Evolutionary conservation across 2,888 invertebrate species (phyloP).

Genomic region (Parnassius smintheus): DNA sequence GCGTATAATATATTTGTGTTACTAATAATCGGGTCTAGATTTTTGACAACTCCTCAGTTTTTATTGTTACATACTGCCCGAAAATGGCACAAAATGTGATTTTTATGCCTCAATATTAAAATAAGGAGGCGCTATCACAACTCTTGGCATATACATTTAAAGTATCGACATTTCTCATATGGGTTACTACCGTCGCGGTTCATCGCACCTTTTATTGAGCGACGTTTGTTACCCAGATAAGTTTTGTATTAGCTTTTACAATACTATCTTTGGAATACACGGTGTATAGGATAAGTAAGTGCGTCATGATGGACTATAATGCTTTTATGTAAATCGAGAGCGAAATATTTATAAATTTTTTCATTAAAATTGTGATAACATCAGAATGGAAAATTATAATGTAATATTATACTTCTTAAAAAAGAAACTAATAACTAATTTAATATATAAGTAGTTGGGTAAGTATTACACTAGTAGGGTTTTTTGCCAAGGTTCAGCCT

Average conservation of each 20-base stretch:
- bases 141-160: slow-evolving; percentile 44
- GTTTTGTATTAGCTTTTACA: slow-evolving; percentile 75
- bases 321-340: slow-evolving; percentile 29
- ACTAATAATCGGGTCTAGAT: too few species aligned
- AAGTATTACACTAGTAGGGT: too few species aligned
- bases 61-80: too few species aligned
- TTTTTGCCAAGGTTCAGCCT: too few species aligned
- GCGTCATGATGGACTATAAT: slow-evolving; percentile 27
- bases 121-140: slow-evolving; percentile 36
- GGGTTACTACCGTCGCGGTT: slow-evolving; percentile 74
- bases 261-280: slow-evolving; percentile 61
- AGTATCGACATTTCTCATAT: slow-evolving; percentile 70
- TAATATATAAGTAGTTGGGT: too few species aligned
- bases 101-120: neutral
- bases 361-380: neutral
- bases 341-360: slow-evolving; percentile 23
- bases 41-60: too few species aligned
- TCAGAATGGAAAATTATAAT: too few species aligned
- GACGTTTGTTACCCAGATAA: slow-evolving; percentile 76
- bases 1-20: too few species aligned
- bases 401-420: too few species aligned
- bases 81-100: neutral
- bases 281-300: slow-evolving; percentile 26
- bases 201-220: slow-evolving; percentile 76
- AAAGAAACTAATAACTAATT: too few species aligned